A percentile compares a stretch with the other conserved stretches of the same genome.
phyloP scores from a whole-genome alignment of 2,113 vertebrate genomes.

The Poeciliopsis turrubarensis region DNA sequence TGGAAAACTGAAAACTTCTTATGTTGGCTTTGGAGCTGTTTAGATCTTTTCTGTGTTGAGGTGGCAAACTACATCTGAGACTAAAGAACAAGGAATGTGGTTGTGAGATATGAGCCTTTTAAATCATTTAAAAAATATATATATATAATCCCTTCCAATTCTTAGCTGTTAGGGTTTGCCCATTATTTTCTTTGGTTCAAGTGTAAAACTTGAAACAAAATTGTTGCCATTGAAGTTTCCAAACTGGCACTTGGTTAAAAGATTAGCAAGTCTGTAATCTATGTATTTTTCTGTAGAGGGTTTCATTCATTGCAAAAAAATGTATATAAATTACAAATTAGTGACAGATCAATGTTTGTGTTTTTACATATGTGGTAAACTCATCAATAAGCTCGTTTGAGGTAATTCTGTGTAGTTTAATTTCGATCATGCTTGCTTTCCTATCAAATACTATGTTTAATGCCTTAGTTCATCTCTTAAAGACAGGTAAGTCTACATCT shows the following conservation, averaged over 20 bases:
- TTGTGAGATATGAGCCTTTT: constrained; percentile 23
- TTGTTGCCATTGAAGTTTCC: constrained; percentile 1
- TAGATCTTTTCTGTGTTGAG: constrained; percentile 19
- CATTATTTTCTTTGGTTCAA: background rate
- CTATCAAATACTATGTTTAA: background rate
- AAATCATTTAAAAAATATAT: constrained; percentile 3
- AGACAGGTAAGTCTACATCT: background rate
- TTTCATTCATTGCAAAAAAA: constrained; percentile 1
- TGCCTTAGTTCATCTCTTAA: background rate
- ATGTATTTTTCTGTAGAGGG: constrained; percentile 1
- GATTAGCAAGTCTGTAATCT: background rate
- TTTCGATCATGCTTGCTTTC: too few species aligned
- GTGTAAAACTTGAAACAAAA: constrained; percentile 1
- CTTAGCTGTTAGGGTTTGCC: background rate
- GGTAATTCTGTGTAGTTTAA: background rate
- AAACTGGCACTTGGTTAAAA: background rate
- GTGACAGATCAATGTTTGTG: background rate
- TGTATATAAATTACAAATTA: background rate
- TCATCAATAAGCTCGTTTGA: background rate
- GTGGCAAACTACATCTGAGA: constrained; percentile 31
- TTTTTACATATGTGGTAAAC: background rate
- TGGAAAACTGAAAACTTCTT: constrained; percentile 36
- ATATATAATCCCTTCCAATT: constrained; percentile 4
- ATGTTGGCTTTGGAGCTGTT: constrained; percentile 35
- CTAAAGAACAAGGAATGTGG: constrained; percentile 46